phyloP scores from a whole-genome alignment of 2,888 invertebrate genomes.

The Metopia argyrocephala region DNA sequence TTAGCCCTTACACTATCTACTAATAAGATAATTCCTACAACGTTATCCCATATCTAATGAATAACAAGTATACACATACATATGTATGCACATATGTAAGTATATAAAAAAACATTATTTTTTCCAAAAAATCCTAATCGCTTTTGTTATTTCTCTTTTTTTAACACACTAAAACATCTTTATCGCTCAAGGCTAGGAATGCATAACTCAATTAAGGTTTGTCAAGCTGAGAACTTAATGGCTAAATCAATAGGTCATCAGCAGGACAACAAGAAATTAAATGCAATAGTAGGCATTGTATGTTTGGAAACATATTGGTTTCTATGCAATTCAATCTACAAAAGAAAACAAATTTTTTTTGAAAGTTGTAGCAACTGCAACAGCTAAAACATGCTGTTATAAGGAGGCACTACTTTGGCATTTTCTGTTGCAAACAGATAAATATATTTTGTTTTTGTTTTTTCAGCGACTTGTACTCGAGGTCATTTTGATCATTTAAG shows the following conservation, averaged over 20 bases:
- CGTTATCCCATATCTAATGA: too few species aligned
- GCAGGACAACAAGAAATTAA: constrained; percentile 61
- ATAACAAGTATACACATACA: too few species aligned
- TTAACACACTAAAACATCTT: not conserved
- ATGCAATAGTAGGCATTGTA: constrained; percentile 56
- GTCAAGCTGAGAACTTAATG: constrained; percentile 66
- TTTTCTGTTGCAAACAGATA: too few species aligned
- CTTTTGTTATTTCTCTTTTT: too few species aligned
- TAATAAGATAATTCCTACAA: too few species aligned
- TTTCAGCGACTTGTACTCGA: constrained; percentile 59
- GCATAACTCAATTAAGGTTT: constrained; percentile 43
- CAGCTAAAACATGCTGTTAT: too few species aligned
- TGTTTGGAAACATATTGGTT: constrained; percentile 74
- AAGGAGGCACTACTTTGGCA: too few species aligned
- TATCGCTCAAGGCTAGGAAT: constrained; percentile 40
- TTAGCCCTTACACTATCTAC: too few species aligned
- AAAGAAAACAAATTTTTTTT: constrained; percentile 37
- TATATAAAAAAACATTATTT: too few species aligned
- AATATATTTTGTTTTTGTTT: not conserved
- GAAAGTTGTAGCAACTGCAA: constrained; percentile 38
- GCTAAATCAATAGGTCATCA: constrained; percentile 64
- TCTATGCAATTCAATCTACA: constrained; percentile 35
- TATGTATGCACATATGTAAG: too few species aligned
- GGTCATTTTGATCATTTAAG: constrained; percentile 74
- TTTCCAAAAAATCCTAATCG: too few species aligned